Evolutionary conservation across 2,797 vertebrate species (phyloP), one percentile per base, ranked within the genome.

Genomic region (Alcedo atthis): DNA sequence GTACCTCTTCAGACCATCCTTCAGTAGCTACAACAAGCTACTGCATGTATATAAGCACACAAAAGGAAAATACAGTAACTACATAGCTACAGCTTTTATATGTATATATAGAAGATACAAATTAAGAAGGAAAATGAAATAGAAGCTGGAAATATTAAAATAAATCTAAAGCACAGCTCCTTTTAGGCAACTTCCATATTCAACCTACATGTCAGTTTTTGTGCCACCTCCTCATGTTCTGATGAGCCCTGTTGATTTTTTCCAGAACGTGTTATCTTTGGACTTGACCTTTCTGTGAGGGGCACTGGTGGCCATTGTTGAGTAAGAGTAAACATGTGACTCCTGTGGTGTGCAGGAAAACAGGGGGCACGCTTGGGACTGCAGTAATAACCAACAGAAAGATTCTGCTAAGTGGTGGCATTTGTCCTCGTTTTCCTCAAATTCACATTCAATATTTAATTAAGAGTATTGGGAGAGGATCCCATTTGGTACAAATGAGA

Each of bases 351-450:
- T 43, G 15, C 1, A 7, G 24, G 8, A 8, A 68, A 9, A 18
- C 6, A 15, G 5, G 3, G 25, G 7, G 5, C 7, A 3, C 16
- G 6, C 74, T 42, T 12, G 14, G 2, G 12, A 8, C 26, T 67
- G 30, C 11, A 59, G 32, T 20, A 83, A 66, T 35, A 51, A 68
- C 20, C 15, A 78, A 35, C 4, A 74, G 8, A 42, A 70, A 32
- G 5, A 37, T 45, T 68, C 17, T 43, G 9, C 21, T 59, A 32
- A 21, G 10, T 28, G 9, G 15, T 17, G 35, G 7, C 11, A 55
- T 71, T 90, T 86, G 59, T 89, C 37, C 12, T 94, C 82, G 81
- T 91, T 84, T 45, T 84, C 68, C 74, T 81, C 57, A 83, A 63
- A 45, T 42, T 77, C 55, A 68, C 64, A 22, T 25, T 45, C 79